Evolutionary conservation across 2,888 invertebrate genomes (phyloP), one percentile per base, ranked within the genome.

Genomic region (Ichneumon xanthorius): DNA sequence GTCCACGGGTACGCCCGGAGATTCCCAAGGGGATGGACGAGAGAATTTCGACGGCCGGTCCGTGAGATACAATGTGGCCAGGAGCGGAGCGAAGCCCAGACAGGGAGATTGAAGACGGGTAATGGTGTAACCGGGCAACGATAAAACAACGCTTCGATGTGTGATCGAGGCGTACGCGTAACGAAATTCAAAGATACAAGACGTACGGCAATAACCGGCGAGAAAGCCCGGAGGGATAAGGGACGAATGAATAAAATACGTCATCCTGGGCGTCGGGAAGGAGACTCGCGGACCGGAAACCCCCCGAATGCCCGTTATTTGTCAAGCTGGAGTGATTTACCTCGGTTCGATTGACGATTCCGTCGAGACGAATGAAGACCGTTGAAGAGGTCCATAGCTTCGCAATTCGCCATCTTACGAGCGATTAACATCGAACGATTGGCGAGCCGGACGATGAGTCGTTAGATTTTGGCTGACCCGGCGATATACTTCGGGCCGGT

Each of bases 361-460:
- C 80, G 55, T 79, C 55, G 55, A 63, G 80, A 75, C 72, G 65
- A 80, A 82, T 87, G 82, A 75, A 83, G 79, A 87, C 84, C 77
- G 58, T 58, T 30, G 26, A 68, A 48, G 48, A 55, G 73, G 26
- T 50, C 9, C 6, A 4, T n/a, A 33, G 30, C n/a, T n/a, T 77
- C 30, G 58, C 11, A 14, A 45, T 68, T 70, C 70, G 63, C 61
- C 48, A 16, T 72, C 55, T 53, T 73, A 68, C 77, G 88, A 88
- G 87, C 91, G 91, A 92, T 92, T 92, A 92, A 91, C 91, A 90
- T 91, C 91, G 89, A 91, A 90, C 91, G 90, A 91, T 91, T 90
- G 90, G 89, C 86, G 87, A 83, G 76, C 87, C 85, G 80, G 86
- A 86, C 89, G 88, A 89, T 89, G 87, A 89, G 89, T 91, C 91